phyloP scores from a whole-genome alignment of 2,888 invertebrate species.

The Drosophila neonasuta region DNA sequence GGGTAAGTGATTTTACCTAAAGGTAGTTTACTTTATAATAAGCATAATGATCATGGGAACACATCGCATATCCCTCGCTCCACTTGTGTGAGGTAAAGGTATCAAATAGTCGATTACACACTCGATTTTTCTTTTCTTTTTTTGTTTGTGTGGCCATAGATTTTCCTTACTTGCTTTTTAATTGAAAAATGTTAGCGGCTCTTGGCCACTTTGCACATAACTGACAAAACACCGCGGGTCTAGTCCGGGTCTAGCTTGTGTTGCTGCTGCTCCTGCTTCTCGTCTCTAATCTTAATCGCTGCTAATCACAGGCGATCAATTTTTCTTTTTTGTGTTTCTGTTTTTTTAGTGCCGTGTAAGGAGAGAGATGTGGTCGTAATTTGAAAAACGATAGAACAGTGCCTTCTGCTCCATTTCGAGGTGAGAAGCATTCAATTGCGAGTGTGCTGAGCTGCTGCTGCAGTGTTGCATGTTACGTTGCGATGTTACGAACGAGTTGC shows the following conservation, averaged over 20 bases:
- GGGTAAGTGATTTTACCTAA: neutral
- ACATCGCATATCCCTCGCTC: neutral
- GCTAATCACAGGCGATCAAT: slow-evolving; percentile 76
- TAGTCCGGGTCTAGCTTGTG: slow-evolving; percentile 41
- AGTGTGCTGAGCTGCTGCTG: slow-evolving; percentile 16
- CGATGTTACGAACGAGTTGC: slow-evolving; percentile 52
- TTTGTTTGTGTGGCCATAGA: slow-evolving; percentile 12
- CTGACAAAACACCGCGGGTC: slow-evolving; percentile 76
- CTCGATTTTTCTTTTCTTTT: slow-evolving; percentile 1
- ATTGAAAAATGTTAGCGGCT: slow-evolving; percentile 77
- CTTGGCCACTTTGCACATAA: slow-evolving; percentile 74
- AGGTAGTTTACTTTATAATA: slow-evolving; percentile 2
- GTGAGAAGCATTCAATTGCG: slow-evolving; percentile 74
- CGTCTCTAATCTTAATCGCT: slow-evolving; percentile 71
- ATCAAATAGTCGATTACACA: slow-evolving; percentile 45
- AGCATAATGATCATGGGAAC: neutral
- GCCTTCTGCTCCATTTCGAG: slow-evolving; percentile 69
- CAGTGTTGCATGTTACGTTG: slow-evolving; percentile 31
- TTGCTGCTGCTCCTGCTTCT: slow-evolving; percentile 27
- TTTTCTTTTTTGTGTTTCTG: slow-evolving; percentile 33
- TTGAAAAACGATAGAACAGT: slow-evolving; percentile 66
- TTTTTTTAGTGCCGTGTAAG: slow-evolving; percentile 22
- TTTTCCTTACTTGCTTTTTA: slow-evolving; percentile 59
- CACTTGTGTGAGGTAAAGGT: slow-evolving; percentile 24
- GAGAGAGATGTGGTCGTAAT: slow-evolving; percentile 62